These are phyloP conservation scores for Phalera bucephala DNA, from an alignment of 2,888 invertebrate genomes.

Conservation along the genomic window DNA sequence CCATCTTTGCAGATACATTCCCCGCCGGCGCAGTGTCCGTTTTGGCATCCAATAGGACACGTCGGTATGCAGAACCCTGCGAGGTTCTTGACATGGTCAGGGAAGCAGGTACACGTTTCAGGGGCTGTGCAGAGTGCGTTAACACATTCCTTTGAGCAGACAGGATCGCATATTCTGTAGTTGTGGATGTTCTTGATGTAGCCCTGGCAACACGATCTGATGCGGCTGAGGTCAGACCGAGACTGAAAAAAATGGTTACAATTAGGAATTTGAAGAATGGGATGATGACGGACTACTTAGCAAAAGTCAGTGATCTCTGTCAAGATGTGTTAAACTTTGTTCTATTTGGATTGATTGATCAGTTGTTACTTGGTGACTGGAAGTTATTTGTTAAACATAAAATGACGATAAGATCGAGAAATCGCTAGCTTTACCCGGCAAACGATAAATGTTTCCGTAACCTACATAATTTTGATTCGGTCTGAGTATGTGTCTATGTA, in stretches of 20 bases:
- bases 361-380: too few relatives aligned
- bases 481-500: too few relatives aligned
- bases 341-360: too few relatives aligned
- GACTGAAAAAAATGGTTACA: constrained; percentile 63
- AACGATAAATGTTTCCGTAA: too few relatives aligned
- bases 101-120: constrained; percentile 84
- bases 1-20: constrained; percentile 86
- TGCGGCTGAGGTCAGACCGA: constrained; percentile 83
- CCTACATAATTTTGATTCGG: too few relatives aligned
- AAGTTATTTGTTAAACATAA: too few relatives aligned
- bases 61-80: constrained; percentile 84
- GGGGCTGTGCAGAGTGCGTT: constrained; percentile 86
- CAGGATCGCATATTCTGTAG: constrained; percentile 82
- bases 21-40: constrained; percentile 84
- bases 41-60: constrained; percentile 87
- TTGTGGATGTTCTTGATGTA: constrained; percentile 84
- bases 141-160: constrained; percentile 84
- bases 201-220: constrained; percentile 88
- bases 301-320: too few relatives aligned
- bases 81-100: constrained; percentile 82
- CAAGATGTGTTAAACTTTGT: too few relatives aligned
- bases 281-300: too few relatives aligned
- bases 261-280: too few relatives aligned
- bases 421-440: too few relatives aligned
- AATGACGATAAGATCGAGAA: too few relatives aligned